These are phyloP conservation scores for Agrochola litura DNA, from an alignment of 2,888 invertebrate genomes.

Conservation along the genomic window DNA sequence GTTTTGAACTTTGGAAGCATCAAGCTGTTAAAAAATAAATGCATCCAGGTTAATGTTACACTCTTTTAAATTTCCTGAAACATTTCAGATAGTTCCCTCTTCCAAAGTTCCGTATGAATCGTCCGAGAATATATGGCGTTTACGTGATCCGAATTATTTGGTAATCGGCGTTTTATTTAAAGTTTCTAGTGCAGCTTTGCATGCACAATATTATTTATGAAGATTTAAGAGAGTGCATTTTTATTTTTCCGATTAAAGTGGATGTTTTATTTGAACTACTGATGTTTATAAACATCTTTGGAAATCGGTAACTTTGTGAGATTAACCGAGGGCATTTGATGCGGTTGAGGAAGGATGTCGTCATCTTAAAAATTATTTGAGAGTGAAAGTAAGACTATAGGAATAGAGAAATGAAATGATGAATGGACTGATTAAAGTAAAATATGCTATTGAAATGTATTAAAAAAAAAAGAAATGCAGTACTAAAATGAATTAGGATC, in stretches of 20 bases:
- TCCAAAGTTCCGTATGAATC: slow-evolving; percentile 53
- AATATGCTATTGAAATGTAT: neutral
- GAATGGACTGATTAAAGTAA: neutral
- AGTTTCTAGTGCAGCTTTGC: slow-evolving; percentile 45
- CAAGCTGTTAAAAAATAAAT: neutral
- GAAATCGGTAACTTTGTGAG: neutral
- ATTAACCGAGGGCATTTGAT: no score
- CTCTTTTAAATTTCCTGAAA: slow-evolving; percentile 52
- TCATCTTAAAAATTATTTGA: neutral
- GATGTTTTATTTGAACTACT: neutral
- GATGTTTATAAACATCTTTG: neutral
- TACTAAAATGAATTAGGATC: neutral
- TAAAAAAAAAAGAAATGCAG: neutral
- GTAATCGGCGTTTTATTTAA: slow-evolving; percentile 59
- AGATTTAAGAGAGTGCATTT: slow-evolving; percentile 25
- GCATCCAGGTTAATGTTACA: slow-evolving; percentile 13
- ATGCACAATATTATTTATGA: slow-evolving; percentile 39
- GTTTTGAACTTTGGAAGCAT: neutral
- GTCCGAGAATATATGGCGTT: slow-evolving; percentile 42
- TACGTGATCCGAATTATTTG: slow-evolving; percentile 58
- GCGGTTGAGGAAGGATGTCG: neutral
- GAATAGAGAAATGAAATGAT: neutral
- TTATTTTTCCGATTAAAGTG: neutral
- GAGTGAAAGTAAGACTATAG: neutral
- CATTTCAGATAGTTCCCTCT: slow-evolving; percentile 39